Evolutionary conservation across 1,140 invertebrate genomes (phyloP).

Genomic region (Ridgeia piscesae): DNA sequence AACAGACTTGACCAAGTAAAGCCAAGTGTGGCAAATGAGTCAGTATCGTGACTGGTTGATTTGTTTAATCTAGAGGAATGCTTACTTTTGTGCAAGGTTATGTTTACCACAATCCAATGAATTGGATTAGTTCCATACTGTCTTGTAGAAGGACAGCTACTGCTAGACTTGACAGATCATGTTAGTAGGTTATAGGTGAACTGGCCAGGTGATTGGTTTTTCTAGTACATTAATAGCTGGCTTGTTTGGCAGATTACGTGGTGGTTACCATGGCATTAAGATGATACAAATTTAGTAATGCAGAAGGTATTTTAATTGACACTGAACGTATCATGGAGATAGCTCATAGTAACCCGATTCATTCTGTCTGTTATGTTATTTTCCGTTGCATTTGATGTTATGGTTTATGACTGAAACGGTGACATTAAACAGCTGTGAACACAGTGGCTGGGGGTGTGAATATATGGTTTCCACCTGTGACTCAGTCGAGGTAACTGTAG

Average conservation of each 20-base stretch:
- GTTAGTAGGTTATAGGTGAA: background rate
- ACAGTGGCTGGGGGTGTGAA: background rate
- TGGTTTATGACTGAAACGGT: background rate
- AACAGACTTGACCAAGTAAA: background rate
- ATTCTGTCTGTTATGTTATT: background rate
- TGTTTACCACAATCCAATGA: background rate
- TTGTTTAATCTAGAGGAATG: background rate
- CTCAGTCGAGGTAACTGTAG: background rate
- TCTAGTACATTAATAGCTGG: background rate
- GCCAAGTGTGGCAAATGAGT: background rate
- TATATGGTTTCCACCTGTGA: background rate
- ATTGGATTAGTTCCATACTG: background rate
- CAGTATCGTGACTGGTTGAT: background rate
- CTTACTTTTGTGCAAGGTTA: background rate
- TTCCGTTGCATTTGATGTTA: background rate
- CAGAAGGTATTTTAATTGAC: background rate
- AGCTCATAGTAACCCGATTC: background rate
- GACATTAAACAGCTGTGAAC: background rate
- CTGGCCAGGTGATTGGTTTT: background rate
- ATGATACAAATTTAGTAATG: background rate
- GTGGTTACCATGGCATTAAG: background rate
- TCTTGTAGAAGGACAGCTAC: background rate
- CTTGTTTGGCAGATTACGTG: background rate
- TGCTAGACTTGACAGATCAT: background rate
- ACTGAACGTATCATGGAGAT: too few relatives aligned